These are phyloP conservation scores for Calyptomena viridis DNA, from an alignment of 2,113 vertebrate genomes.

Conservation along the genomic window DNA sequence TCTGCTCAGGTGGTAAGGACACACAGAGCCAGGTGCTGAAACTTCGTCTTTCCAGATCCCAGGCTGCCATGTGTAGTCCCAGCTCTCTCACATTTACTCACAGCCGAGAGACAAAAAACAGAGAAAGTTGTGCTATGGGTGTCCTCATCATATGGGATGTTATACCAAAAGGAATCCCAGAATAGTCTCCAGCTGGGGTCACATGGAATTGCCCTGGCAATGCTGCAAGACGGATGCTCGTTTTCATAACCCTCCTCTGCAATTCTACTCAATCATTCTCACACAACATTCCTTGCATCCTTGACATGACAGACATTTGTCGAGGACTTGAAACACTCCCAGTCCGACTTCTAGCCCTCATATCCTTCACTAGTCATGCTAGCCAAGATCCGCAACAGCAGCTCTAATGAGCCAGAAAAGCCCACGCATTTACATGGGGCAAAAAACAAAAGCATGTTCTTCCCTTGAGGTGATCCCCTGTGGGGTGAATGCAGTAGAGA, in stretches of 20 bases:
- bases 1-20: background rate
- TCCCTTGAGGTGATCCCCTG: background rate
- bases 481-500: background rate
- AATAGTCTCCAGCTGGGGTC: background rate
- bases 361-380: background rate
- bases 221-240: background rate
- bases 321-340: background rate
- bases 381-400: accelerated
- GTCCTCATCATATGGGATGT: accelerated
- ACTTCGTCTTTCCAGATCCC: background rate
- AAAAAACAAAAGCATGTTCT: background rate
- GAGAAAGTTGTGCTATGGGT: background rate
- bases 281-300: background rate
- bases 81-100: background rate
- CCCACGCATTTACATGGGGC: background rate
- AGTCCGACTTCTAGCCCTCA: background rate
- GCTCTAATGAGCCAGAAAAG: background rate
- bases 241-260: background rate
- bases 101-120: background rate
- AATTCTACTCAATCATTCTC: background rate
- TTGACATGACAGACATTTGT: background rate
- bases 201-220: background rate
- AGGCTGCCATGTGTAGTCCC: background rate
- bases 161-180: background rate
- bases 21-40: background rate